A percentile compares a stretch with the other conserved stretches of the same genome.
phyloP scores from a whole-genome alignment of 2,797 vertebrate species.

The Acrocephalus scirpaceus region DNA sequence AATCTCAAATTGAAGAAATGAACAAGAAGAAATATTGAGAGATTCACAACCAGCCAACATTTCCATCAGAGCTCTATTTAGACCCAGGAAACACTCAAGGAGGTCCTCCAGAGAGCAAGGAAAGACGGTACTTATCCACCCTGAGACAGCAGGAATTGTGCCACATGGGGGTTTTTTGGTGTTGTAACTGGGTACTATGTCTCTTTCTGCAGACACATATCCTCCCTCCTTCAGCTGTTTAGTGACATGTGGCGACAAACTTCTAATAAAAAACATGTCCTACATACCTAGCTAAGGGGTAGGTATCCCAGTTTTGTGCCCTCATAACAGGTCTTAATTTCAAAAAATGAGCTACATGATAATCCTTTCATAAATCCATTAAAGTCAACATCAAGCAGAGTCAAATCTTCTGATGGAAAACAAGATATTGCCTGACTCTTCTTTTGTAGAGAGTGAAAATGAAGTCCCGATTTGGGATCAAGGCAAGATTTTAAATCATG shows the following conservation, averaged over 20 bases:
- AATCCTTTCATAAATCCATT: background rate
- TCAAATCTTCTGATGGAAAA: background rate
- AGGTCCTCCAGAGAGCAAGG: background rate
- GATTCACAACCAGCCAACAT: background rate
- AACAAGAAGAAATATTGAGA: background rate
- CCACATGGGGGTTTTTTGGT: accelerated
- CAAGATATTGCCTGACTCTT: background rate
- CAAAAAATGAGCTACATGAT: background rate
- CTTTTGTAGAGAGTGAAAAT: background rate
- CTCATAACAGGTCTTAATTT: background rate
- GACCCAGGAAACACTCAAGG: background rate
- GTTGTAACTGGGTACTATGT: background rate
- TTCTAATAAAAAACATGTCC: background rate
- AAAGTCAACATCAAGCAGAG: background rate
- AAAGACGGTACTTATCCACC: background rate
- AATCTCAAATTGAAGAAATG: background rate
- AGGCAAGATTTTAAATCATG: background rate
- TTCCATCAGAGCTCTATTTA: background rate
- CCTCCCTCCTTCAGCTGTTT: background rate
- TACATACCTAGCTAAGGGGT: background rate
- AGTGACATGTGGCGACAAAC: background rate
- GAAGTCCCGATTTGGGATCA: background rate
- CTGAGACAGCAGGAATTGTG: background rate
- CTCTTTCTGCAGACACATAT: background rate
- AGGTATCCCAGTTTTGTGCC: background rate